phyloP scores from a whole-genome alignment of 2,797 vertebrate species.

The Falco peregrinus region DNA sequence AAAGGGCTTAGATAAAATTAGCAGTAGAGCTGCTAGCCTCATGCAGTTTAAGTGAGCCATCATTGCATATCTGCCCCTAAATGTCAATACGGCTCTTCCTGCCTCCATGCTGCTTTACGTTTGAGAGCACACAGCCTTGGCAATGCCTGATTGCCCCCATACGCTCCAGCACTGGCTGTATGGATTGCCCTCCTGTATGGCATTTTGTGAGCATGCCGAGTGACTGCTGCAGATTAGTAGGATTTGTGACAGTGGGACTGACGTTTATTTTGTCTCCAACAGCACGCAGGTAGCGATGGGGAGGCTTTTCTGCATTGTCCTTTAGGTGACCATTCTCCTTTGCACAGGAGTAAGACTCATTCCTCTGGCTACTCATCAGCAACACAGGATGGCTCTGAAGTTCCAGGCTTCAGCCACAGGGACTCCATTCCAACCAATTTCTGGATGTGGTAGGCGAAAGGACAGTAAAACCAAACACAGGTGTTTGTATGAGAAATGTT shows the following conservation, averaged over 20 bases:
- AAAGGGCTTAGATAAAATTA: conserved; percentile 23
- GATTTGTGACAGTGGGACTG: not conserved
- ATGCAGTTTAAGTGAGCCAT: not conserved
- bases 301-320: not conserved
- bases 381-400: not conserved
- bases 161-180: accelerated
- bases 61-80: not conserved
- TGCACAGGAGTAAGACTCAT: not conserved
- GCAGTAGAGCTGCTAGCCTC: not conserved
- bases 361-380: not conserved
- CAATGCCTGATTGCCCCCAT: not conserved
- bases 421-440: not conserved
- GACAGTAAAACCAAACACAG: not conserved
- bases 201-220: not conserved
- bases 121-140: not conserved
- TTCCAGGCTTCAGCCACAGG: not conserved
- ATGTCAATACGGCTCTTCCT: not conserved
- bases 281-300: accelerated
- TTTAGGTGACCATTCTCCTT: not conserved
- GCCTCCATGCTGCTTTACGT: not conserved
- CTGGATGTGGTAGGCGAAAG: not conserved
- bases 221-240: not conserved
- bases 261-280: not conserved
- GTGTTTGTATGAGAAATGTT: not conserved
- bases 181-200: not conserved